Evolutionary conservation across 2,888 invertebrate genomes (phyloP).

Genomic region (Melinaea menophilus): DNA sequence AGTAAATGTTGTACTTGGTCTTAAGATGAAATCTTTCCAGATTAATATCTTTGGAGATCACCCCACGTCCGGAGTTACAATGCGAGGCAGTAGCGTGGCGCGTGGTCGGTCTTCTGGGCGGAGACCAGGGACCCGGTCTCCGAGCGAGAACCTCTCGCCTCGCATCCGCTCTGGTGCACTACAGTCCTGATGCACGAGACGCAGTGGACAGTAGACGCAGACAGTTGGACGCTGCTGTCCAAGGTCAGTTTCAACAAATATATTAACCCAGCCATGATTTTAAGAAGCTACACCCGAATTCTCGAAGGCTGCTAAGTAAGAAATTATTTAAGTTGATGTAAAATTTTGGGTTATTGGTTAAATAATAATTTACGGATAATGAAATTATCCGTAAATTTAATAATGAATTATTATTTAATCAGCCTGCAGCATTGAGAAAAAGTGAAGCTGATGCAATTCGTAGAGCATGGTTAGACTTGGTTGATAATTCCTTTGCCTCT

Average conservation of each 20-base stretch:
- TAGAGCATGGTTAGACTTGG: too few relatives aligned
- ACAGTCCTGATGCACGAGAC: conserved; percentile 82
- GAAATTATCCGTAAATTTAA: too few relatives aligned
- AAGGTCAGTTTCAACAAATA: conserved; percentile 71
- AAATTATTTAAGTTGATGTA: too few relatives aligned
- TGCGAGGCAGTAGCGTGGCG: conserved; percentile 92
- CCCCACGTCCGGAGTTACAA: conserved; percentile 81
- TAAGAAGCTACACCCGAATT: too few relatives aligned
- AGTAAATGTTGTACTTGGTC: too few relatives aligned
- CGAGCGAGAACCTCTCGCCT: conserved; percentile 80
- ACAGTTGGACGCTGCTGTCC: conserved; percentile 89
- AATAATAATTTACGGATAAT: too few relatives aligned
- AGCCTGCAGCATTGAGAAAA: too few relatives aligned
- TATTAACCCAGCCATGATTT: neutral
- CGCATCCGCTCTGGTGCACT: conserved; percentile 78
- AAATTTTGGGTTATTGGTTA: too few relatives aligned
- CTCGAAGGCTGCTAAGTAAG: too few relatives aligned
- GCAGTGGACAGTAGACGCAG: conserved; percentile 82
- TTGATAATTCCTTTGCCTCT: too few relatives aligned
- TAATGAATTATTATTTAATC: too few relatives aligned
- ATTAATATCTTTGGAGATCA: conserved; percentile 64
- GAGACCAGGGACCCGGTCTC: conserved; percentile 78
- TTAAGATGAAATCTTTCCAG: conserved; percentile 38
- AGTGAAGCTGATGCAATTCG: too few relatives aligned
- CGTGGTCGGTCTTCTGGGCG: conserved; percentile 85